Percentiles rank a stretch among this genome's conserved stretches.
These are phyloP conservation scores for Cydia splendana DNA, from an alignment of 1,140 invertebrate species.

Conservation along the genomic window DNA sequence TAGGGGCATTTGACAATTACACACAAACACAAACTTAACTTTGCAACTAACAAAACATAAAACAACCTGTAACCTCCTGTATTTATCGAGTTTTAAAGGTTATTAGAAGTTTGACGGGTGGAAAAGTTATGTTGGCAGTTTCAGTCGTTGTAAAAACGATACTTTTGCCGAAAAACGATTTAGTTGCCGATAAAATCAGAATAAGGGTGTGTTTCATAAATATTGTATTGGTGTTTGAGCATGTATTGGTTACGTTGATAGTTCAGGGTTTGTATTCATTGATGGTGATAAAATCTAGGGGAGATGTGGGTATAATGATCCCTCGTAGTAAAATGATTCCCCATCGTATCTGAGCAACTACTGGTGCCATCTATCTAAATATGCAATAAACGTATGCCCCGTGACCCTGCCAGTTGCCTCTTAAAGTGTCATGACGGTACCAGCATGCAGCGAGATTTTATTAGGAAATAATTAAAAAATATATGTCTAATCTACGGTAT, in stretches of 20 bases:
- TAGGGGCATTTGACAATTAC: conserved; percentile 69
- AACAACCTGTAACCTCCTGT: not conserved
- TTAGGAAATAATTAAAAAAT: no score
- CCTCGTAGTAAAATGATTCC: no score
- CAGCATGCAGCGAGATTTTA: no score
- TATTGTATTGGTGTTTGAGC: conserved; percentile 49
- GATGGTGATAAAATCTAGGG: not conserved
- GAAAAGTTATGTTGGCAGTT: conserved; percentile 38
- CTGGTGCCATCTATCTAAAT: no score
- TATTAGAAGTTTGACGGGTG: conserved; percentile 15
- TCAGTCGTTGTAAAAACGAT: conserved; percentile 55
- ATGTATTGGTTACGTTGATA: conserved; percentile 1
- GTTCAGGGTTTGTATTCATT: not conserved
- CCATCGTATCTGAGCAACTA: no score
- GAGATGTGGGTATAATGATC: no score
- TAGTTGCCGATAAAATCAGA: conserved; percentile 62
- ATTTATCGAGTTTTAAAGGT: not conserved
- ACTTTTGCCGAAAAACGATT: conserved; percentile 57
- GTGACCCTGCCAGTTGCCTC: no score
- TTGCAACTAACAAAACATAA: conserved; percentile 21
- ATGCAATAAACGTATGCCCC: no score
- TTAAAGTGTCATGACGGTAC: no score
- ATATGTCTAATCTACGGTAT: no score
- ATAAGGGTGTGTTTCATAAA: conserved; percentile 48
- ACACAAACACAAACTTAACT: conserved; percentile 41